Evolutionary conservation across 2,113 vertebrate species (phyloP).

Genomic region (Chrysemys picta): DNA sequence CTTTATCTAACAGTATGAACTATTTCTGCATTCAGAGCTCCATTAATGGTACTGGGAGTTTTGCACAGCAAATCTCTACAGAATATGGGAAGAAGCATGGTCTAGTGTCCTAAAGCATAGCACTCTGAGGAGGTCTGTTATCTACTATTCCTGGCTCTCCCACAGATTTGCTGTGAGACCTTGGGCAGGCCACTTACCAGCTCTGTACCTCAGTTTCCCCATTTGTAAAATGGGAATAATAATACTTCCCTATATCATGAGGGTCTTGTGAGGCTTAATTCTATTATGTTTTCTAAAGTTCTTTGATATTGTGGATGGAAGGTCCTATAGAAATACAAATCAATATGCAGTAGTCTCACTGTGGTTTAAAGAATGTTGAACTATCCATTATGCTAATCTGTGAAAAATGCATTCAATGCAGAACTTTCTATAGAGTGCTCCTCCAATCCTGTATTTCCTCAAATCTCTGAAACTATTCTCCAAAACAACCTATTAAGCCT

Average conservation of each 20-base stretch:
- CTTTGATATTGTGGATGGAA: background rate
- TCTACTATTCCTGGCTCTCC: background rate
- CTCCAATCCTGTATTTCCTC: background rate
- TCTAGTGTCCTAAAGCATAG: background rate
- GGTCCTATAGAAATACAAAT: background rate
- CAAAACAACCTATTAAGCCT: background rate
- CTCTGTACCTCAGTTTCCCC: background rate
- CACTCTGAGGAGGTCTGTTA: background rate
- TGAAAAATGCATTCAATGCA: background rate
- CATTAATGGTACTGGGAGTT: background rate
- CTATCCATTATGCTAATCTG: background rate
- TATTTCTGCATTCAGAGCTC: background rate
- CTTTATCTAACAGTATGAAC: background rate
- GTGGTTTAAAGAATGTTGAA: background rate
- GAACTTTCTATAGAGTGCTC: background rate
- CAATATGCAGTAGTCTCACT: background rate
- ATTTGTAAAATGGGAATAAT: background rate
- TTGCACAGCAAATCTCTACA: background rate
- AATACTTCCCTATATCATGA: background rate
- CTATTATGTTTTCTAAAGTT: background rate
- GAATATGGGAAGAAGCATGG: background rate
- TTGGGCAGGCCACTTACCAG: background rate
- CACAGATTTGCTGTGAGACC: background rate
- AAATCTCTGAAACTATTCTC: conserved; percentile 1
- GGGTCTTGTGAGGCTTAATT: background rate